These are phyloP conservation scores for Uloborus diversus DNA, from an alignment of 1,140 invertebrate species.

Conservation along the genomic window DNA sequence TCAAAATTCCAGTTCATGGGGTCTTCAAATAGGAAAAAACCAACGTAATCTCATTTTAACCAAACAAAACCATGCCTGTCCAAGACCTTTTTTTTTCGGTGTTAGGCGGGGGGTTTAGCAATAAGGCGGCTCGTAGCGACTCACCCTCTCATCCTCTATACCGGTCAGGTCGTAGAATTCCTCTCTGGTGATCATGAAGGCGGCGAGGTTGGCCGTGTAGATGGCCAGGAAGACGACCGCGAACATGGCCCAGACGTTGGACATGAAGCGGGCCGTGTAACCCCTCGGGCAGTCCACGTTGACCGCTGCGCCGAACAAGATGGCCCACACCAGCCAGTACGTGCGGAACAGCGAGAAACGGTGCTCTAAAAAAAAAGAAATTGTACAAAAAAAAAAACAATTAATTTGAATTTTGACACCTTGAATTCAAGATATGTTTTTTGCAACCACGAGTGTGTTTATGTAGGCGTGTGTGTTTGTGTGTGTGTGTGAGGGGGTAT, in stretches of 20 bases:
- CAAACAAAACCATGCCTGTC: no score
- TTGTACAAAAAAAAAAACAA: background rate
- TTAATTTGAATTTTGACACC: no score
- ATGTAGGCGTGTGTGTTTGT: no score
- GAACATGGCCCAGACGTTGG: slow-evolving; percentile 98
- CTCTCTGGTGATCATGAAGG: slow-evolving; percentile 99
- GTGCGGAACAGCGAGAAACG: slow-evolving; percentile 96
- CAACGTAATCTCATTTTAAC: no score
- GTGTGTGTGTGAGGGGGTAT: no score
- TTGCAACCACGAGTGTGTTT: no score
- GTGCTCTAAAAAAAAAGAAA: slow-evolving; percentile 65
- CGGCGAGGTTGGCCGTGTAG: slow-evolving; percentile 96
- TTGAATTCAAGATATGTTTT: no score
- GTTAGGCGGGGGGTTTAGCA: no score
- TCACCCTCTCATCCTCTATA: slow-evolving; percentile 81
- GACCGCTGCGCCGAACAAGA: slow-evolving; percentile 96
- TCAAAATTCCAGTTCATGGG: no score
- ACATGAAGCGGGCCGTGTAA: slow-evolving; percentile 93
- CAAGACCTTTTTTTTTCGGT: no score
- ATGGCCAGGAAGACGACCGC: slow-evolving; percentile 92
- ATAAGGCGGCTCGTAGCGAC: no score
- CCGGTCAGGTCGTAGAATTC: slow-evolving; percentile 95
- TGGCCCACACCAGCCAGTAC: slow-evolving; percentile 99
- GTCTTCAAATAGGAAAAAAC: no score
- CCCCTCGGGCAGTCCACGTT: slow-evolving; percentile 94